Conservation (phyloP, 2,797 vertebrate genomes). For the Tachyglossus aculeatus region DNA sequence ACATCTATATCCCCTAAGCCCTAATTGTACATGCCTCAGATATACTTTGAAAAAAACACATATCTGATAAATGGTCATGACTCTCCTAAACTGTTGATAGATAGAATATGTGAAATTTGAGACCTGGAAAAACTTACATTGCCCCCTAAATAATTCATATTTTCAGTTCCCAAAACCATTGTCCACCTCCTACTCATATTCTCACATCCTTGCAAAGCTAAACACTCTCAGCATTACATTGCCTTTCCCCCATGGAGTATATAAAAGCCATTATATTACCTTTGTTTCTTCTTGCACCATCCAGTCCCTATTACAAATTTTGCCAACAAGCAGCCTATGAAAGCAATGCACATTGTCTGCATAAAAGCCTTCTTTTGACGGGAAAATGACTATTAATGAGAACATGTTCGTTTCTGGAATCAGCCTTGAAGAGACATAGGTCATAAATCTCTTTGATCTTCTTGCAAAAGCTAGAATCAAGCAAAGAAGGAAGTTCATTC, state of each 20-base stretch:
- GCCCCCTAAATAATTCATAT: neutral
- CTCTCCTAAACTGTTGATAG: no score
- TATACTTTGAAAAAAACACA: no score
- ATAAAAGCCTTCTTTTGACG: constrained; percentile 72
- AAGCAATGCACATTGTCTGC: constrained; percentile 66
- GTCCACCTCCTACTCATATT: neutral
- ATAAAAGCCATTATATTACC: constrained; percentile 21
- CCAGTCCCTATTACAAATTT: constrained; percentile 57
- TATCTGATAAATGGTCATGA: no score
- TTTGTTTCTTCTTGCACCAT: constrained; percentile 6
- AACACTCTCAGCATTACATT: neutral
- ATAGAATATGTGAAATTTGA: no score
- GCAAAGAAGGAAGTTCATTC: constrained; percentile 62
- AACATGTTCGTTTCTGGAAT: constrained; percentile 69
- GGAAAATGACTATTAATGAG: constrained; percentile 80
- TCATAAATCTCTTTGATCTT: constrained; percentile 79
- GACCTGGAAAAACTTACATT: no score
- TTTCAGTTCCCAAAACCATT: neutral
- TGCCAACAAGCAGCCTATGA: constrained; percentile 64
- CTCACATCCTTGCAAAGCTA: neutral
- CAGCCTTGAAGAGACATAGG: constrained; percentile 72
- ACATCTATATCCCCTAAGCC: no score
- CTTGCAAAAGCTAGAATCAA: constrained; percentile 63
- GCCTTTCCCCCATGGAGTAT: constrained; percentile 21
- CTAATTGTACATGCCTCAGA: no score